These are phyloP conservation scores for Pseudocheirus occidentalis DNA, from an alignment of 2,797 vertebrate genomes.

Conservation along the genomic window DNA sequence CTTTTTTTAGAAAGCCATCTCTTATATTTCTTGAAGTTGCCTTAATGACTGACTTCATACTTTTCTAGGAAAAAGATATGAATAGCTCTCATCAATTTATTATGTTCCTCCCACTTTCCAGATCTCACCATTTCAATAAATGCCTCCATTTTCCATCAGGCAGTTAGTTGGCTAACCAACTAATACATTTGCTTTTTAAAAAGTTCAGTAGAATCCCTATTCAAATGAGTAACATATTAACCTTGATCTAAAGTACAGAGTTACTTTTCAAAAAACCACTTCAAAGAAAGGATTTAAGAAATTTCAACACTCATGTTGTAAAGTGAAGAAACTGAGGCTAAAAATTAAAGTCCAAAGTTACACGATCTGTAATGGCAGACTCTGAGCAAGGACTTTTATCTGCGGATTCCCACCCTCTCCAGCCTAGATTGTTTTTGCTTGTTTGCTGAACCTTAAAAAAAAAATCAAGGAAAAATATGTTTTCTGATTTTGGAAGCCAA, in stretches of 20 bases:
- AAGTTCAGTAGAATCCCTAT: not conserved
- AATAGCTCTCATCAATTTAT: constrained; percentile 44
- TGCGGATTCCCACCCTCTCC: not conserved
- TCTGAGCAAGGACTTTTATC: not conserved
- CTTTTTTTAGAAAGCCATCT: not conserved
- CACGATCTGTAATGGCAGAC: not conserved
- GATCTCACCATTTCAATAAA: constrained; percentile 23
- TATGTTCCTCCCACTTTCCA: constrained; percentile 37
- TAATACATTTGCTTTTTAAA: constrained; percentile 3
- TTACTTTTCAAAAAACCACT: not conserved
- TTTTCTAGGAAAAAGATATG: constrained; percentile 46
- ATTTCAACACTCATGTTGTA: constrained; percentile 23
- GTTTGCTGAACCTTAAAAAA: not conserved
- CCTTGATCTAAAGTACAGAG: not conserved
- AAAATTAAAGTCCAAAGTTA: not conserved
- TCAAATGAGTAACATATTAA: not conserved
- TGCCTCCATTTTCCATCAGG: constrained; percentile 16
- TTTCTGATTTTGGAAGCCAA: constrained; percentile 14
- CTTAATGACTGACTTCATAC: constrained; percentile 49
- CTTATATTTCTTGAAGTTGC: not conserved
- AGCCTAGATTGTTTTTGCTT: constrained; percentile 10
- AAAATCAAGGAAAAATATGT: not conserved
- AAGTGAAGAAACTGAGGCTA: constrained; percentile 4
- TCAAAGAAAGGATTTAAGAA: not conserved
- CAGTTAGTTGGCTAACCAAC: constrained; percentile 12